Percentiles rank a stretch among this genome's conserved stretches.
Evolutionary conservation across 1,140 invertebrate genomes (phyloP).

Genomic region (Hyposmocoma kahamanoa): DNA sequence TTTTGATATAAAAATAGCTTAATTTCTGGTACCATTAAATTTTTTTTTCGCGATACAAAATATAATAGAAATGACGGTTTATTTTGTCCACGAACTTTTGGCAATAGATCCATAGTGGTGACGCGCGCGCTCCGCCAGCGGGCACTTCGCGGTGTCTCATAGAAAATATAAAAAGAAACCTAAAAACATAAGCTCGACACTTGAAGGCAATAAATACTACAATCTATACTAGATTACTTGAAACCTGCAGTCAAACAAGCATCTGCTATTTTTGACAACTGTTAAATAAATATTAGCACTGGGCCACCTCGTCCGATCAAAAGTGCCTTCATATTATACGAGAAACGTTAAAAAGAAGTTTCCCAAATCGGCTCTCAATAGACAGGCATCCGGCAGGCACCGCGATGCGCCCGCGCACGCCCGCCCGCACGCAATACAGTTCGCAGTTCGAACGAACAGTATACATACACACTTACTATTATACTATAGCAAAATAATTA

Average conservation of each 20-base stretch:
- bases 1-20: constrained; percentile 22
- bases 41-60: background rate
- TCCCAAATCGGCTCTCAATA: constrained; percentile 88
- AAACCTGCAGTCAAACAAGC: constrained; percentile 38
- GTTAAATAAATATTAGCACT: constrained; percentile 76
- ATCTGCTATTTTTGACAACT: constrained; percentile 38
- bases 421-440: constrained; percentile 40
- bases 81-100: constrained; percentile 1
- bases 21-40: background rate
- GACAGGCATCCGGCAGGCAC: constrained; percentile 80
- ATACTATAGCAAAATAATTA: constrained; percentile 73
- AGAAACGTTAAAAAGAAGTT: constrained; percentile 80
- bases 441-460: constrained; percentile 53
- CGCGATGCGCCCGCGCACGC: constrained; percentile 53
- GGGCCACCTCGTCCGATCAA: constrained; percentile 91
- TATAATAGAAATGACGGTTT: background rate
- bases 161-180: constrained; percentile 66
- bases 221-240: constrained; percentile 20
- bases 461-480: constrained; percentile 70
- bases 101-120: constrained; percentile 22
- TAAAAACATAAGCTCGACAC: constrained; percentile 64
- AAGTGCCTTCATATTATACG: constrained; percentile 92
- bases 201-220: constrained; percentile 51
- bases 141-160: constrained; percentile 51
- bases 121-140: constrained; percentile 37